Conservation (phyloP, 2,113 vertebrate species). For the Poicephalus meyeri region DNA sequence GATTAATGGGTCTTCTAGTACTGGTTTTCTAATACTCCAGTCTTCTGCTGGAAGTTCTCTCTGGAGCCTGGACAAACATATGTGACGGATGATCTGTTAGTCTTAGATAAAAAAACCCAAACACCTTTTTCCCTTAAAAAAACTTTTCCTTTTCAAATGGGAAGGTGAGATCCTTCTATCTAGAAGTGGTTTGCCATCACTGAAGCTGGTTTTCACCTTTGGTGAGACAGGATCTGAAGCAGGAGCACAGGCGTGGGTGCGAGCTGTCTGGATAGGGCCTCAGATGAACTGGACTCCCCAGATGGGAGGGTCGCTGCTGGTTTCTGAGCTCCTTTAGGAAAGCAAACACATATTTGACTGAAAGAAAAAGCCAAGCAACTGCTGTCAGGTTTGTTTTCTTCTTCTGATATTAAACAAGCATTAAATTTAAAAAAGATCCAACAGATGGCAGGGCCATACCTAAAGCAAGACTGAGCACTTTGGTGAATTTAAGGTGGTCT, state of each 20-base stretch:
- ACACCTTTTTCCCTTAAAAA: background rate
- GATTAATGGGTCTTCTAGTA: background rate
- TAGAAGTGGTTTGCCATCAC: background rate
- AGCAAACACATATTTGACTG: background rate
- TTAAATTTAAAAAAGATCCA: background rate
- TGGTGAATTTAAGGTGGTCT: constrained; percentile 17
- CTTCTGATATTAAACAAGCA: background rate
- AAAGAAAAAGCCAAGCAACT: background rate
- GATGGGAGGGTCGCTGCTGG: background rate
- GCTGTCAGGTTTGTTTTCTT: background rate
- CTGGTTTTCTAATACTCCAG: background rate
- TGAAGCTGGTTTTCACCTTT: background rate
- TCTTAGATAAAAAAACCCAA: background rate
- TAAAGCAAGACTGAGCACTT: constrained; percentile 13
- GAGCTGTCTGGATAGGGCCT: background rate
- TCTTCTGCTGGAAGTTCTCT: background rate
- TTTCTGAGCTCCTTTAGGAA: background rate
- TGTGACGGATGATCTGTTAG: background rate
- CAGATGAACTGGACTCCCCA: background rate
- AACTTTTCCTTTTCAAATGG: background rate
- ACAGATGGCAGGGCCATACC: constrained; percentile 34
- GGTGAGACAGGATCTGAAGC: rapidly evolving
- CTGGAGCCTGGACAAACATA: background rate
- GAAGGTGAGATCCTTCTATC: background rate
- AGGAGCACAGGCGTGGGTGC: rapidly evolving